Evolutionary conservation across 2,797 vertebrate genomes (phyloP).

Genomic region (Spatula versicolor): DNA sequence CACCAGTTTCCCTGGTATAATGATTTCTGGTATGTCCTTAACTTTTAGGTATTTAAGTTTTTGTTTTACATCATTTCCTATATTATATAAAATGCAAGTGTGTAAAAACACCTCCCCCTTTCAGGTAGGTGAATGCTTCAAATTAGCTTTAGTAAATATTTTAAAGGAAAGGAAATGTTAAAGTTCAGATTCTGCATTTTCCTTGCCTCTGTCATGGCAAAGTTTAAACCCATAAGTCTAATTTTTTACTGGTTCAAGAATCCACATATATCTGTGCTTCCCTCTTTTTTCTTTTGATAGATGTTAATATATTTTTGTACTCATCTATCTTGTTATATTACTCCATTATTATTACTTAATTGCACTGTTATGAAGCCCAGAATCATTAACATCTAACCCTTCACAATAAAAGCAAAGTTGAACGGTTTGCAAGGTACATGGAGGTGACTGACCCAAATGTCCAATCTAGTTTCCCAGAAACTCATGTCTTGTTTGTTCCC

Average conservation of each 20-base stretch:
- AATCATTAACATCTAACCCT: constrained; percentile 21
- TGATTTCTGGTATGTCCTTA: not conserved
- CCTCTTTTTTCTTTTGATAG: not conserved
- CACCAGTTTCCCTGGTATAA: not conserved
- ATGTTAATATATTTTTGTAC: not conserved
- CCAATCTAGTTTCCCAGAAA: not conserved
- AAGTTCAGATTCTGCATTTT: not conserved
- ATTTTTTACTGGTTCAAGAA: not conserved
- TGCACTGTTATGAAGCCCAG: not conserved
- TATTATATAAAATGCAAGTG: not conserved
- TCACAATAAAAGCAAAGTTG: not conserved
- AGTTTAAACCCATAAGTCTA: not conserved
- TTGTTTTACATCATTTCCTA: not conserved
- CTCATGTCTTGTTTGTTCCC: not conserved
- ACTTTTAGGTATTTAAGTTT: not conserved
- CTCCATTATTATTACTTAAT: constrained; percentile 42
- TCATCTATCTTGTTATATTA: not conserved
- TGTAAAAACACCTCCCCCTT: not conserved
- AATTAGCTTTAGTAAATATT: not conserved
- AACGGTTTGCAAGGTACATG: not conserved
- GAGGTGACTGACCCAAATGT: not conserved
- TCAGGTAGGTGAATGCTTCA: not conserved
- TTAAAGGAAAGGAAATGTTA: not conserved
- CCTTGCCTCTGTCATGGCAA: not conserved
- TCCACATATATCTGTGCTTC: not conserved